phyloP scores from a whole-genome alignment of 35 echinoderm and acorn worm species.

The Apostichopus parvimensis region DNA sequence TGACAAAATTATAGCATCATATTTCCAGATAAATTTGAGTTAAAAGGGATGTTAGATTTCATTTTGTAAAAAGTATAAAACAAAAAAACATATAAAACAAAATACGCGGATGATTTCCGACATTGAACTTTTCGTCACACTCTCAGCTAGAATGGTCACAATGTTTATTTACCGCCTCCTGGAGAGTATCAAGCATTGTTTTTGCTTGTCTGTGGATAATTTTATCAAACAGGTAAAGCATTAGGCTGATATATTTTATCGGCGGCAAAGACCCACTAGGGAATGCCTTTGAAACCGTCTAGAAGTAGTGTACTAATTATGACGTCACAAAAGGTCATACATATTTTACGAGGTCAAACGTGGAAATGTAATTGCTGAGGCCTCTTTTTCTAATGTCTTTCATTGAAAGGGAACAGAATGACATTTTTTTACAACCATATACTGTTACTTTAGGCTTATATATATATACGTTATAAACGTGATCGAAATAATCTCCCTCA shows the following conservation, averaged over 20 bases:
- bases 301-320: slow-evolving; percentile 14
- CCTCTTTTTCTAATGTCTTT: too few species aligned
- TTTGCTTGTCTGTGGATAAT: not conserved
- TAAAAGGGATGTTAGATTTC: too few species aligned
- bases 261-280: not conserved
- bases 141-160: not conserved
- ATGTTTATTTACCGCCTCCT: not conserved
- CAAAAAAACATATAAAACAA: too few species aligned
- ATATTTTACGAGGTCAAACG: slow-evolving; percentile 7
- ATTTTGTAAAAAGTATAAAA: too few species aligned
- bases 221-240: not conserved
- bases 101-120: too few species aligned
- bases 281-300: slow-evolving; percentile 23
- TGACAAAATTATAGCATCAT: too few species aligned
- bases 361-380: not conserved
- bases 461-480: too few species aligned
- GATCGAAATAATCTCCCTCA: not conserved
- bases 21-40: too few species aligned
- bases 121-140: not conserved
- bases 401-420: not conserved
- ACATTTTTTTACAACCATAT: slow-evolving; percentile 13
- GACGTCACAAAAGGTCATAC: slow-evolving; percentile 35
- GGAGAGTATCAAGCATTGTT: slow-evolving; percentile 6
- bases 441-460: not conserved
- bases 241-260: not conserved